Percentiles rank a stretch among this genome's conserved stretches.
Conservation (phyloP, 2,888 invertebrate genomes). For the Cryptus viduatorius region DNA sequence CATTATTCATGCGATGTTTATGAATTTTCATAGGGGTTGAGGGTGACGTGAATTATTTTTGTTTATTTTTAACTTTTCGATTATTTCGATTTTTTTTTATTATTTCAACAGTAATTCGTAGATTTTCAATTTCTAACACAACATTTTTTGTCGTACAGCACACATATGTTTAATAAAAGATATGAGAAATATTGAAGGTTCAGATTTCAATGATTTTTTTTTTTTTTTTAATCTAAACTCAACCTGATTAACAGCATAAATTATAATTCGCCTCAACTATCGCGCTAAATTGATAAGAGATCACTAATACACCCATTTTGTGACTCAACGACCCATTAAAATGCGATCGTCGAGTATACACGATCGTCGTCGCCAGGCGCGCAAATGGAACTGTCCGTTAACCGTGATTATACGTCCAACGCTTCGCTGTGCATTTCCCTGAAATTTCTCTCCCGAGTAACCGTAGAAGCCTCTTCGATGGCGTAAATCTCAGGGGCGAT, state of each 20-base stretch:
- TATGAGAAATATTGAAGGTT: too few species aligned
- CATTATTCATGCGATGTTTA: not conserved
- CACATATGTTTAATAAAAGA: too few species aligned
- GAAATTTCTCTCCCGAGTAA: slow-evolving; percentile 4
- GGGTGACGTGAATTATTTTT: not conserved
- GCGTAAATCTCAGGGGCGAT: not conserved
- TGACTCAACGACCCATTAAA: slow-evolving; percentile 1
- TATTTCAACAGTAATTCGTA: too few species aligned
- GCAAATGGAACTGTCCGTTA: slow-evolving; percentile 24
- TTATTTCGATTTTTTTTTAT: too few species aligned
- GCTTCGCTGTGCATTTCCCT: not conserved
- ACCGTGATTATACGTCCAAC: slow-evolving; percentile 1
- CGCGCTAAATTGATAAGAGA: not conserved
- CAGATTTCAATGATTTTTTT: not conserved
- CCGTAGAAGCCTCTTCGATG: not conserved
- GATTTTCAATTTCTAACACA: too few species aligned
- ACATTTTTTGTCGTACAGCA: too few species aligned
- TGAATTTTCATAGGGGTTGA: not conserved
- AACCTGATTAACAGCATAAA: not conserved
- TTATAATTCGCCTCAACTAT: not conserved
- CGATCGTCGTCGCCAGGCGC: slow-evolving; percentile 1
- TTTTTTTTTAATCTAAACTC: not conserved
- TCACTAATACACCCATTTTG: not conserved
- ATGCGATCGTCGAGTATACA: not conserved
- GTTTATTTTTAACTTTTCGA: not conserved